Evolutionary conservation across 1,140 invertebrate species (phyloP), one percentile per base, ranked within the genome.

Genomic region (Psix sp.): DNA sequence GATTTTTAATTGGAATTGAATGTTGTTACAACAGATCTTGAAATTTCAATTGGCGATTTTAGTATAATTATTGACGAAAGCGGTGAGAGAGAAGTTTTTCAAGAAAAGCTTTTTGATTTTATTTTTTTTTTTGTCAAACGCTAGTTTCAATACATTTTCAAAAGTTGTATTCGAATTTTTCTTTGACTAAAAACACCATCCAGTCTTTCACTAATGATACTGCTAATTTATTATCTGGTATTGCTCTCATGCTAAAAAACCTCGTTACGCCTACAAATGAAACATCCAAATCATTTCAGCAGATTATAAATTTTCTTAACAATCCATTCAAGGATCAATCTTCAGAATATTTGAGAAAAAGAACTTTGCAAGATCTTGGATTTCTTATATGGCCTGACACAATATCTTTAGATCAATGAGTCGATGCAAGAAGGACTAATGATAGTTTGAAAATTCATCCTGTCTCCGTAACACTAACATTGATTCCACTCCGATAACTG

Each of bases 401-500:
- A 36, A 14, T 59, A 43, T 68, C 73, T 51, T 33, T 76, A 52
- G 42, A 46, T 60, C 74, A 76, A 66, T 14, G 68, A 15, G 43
- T 68, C n/a, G 63, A 67, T 39, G 60, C 59, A 11, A 49, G 36
- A 71, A 48, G 14, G 5, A 14, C 56, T 0, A 13, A 0, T 10
- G 5, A 24, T 48, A 11, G 4, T 18, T 3, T n/a, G 2, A n/a
- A 9, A 16, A 54, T 52, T 13, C 7, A 42, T 7, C 66, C 60
- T 2, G 57, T 21, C 20, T 39, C 38, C 48, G 40, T 62, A 49
- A 52, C 24, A 14, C 0, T 59, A 38, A 45, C 49, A 1, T 31
- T 72, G 6, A 36, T 76, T n/a, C 57, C 63, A 10, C 54, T 76
- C 16, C 57, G 68, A 24, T 1, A 68, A 14, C 7, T 76, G n/a